These are phyloP conservation scores for Helicoverpa armigera DNA, from an alignment of 1,140 invertebrate genomes.

Conservation along the genomic window DNA sequence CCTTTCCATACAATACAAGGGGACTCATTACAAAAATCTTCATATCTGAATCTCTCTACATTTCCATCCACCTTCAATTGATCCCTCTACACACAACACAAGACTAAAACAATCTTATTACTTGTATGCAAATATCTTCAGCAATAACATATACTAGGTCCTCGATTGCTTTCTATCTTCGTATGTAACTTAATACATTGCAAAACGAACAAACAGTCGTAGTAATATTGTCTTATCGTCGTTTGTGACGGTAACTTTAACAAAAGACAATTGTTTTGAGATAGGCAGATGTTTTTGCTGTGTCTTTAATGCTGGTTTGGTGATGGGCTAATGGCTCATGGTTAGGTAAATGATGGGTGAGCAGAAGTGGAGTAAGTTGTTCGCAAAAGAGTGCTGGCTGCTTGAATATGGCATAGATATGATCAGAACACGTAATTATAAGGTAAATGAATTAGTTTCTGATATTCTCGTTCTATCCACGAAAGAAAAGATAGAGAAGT, in stretches of 20 bases:
- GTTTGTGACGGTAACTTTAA: conserved; percentile 16
- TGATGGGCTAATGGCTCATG: not conserved
- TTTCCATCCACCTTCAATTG: not conserved
- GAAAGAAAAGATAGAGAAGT: no score
- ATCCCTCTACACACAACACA: not conserved
- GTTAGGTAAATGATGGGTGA: not conserved
- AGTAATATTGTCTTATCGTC: conserved; percentile 26
- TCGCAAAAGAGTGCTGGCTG: no score
- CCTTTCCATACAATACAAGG: no score
- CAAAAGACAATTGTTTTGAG: not conserved
- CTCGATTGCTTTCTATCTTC: conserved; percentile 8
- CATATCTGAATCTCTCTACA: no score
- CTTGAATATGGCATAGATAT: no score
- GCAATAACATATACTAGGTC: conserved; percentile 17
- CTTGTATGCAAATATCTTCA: conserved; percentile 34
- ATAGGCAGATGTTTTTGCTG: not conserved
- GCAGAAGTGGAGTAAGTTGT: no score
- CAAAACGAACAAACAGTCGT: conserved; percentile 3
- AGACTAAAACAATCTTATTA: conserved; percentile 31
- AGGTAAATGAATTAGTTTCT: no score
- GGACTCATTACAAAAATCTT: no score
- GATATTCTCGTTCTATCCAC: no score
- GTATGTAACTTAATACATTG: conserved; percentile 40
- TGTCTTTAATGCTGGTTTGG: not conserved
- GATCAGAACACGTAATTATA: no score